Percentiles rank a stretch among this genome's conserved stretches.
phyloP scores from a whole-genome alignment of 23 tunicate genomes.

The Styela clava region DNA sequence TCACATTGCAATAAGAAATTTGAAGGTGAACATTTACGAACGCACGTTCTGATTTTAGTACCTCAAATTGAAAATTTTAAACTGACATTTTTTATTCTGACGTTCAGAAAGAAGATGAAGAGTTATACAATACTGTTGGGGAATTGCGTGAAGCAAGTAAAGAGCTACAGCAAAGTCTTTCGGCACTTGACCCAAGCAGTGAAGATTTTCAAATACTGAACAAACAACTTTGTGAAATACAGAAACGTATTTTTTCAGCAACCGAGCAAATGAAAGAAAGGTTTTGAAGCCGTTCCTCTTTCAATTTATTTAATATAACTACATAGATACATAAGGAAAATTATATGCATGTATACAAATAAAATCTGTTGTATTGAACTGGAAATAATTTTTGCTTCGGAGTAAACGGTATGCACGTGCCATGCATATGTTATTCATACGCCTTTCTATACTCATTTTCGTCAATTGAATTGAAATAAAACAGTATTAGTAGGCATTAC shows the following conservation, averaged over 20 bases:
- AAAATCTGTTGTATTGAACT: too few relatives aligned
- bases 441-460: too few relatives aligned
- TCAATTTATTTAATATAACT: too few relatives aligned
- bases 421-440: too few relatives aligned
- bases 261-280: constrained; percentile 69
- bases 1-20: constrained; percentile 62
- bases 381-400: too few relatives aligned
- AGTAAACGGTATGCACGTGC: too few relatives aligned
- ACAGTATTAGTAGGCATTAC: too few relatives aligned
- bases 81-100: not conserved
- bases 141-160: constrained; percentile 60
- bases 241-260: constrained; percentile 65
- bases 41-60: not conserved
- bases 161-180: constrained; percentile 41
- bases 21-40: constrained; percentile 18
- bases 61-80: not conserved
- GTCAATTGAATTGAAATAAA: too few relatives aligned
- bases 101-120: constrained; percentile 70
- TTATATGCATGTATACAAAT: too few relatives aligned
- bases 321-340: too few relatives aligned
- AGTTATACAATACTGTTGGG: constrained; percentile 43
- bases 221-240: constrained; percentile 61
- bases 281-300: too few relatives aligned
- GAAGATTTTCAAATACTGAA: constrained; percentile 31
- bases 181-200: constrained; percentile 3